These are phyloP conservation scores for Lacerta viridis DNA, from an alignment of 2,797 vertebrate genomes.

Conservation along the genomic window DNA sequence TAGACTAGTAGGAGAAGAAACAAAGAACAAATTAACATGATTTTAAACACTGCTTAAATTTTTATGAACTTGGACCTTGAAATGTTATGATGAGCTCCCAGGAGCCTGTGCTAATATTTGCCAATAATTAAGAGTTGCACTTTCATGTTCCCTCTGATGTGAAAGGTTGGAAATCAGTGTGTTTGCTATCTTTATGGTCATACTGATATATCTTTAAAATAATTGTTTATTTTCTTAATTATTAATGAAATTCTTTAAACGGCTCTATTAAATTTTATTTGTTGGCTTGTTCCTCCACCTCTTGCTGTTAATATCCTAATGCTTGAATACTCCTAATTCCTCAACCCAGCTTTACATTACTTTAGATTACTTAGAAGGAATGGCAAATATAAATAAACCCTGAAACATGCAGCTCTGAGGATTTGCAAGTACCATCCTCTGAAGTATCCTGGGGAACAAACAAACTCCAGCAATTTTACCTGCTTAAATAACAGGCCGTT, in stretches of 20 bases:
- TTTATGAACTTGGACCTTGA: constrained; percentile 87
- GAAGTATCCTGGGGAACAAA: not conserved
- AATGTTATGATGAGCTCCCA: constrained; percentile 85
- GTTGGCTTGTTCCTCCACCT: constrained; percentile 39
- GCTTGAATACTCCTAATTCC: constrained; percentile 36
- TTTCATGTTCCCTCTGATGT: constrained; percentile 84
- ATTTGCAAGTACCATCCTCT: constrained; percentile 25
- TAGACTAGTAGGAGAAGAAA: constrained; percentile 83
- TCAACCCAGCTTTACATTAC: constrained; percentile 3
- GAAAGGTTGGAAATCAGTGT: constrained; percentile 80
- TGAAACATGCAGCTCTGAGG: constrained; percentile 23
- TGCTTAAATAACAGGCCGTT: constrained; percentile 1
- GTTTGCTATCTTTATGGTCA: constrained; percentile 71
- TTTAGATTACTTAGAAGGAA: constrained; percentile 51
- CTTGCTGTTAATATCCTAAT: constrained; percentile 32
- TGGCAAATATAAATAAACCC: constrained; percentile 1
- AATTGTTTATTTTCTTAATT: constrained; percentile 69
- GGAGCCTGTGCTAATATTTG: constrained; percentile 83
- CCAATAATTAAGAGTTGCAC: constrained; percentile 84
- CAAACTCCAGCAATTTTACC: not conserved
- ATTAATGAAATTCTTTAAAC: constrained; percentile 62
- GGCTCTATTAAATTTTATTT: constrained; percentile 49
- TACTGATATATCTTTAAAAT: constrained; percentile 56
- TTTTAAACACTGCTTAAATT: constrained; percentile 87
- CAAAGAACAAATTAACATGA: constrained; percentile 88